Conservation (phyloP, 2,113 vertebrate species). For the Asarcornis scutulata region DNA sequence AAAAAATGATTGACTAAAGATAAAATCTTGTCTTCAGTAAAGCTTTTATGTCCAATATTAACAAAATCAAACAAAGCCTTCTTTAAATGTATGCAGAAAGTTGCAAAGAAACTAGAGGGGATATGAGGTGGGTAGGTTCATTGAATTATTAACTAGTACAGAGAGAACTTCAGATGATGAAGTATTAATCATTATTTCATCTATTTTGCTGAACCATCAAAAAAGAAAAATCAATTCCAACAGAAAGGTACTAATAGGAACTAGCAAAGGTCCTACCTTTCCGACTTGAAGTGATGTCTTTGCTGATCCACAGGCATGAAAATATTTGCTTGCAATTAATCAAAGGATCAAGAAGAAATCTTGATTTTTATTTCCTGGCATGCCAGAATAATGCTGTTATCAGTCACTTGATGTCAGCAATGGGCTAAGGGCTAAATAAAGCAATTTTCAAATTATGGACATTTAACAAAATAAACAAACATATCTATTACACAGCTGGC, state of each 20-base stretch:
- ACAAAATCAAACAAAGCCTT: conserved; percentile 33
- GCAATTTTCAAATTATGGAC: conserved; percentile 68
- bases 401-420: conserved; percentile 48
- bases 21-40: background rate
- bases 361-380: conserved; percentile 16
- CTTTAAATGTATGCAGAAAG: conserved; percentile 49
- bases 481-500: conserved; percentile 15
- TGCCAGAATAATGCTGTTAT: conserved; percentile 25
- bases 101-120: conserved; percentile 14
- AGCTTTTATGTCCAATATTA: background rate
- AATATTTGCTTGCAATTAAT: conserved; percentile 64
- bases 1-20: background rate
- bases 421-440: conserved; percentile 62
- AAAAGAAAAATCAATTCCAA: conserved; percentile 6
- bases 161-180: conserved; percentile 58
- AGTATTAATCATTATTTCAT: conserved; percentile 65
- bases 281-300: conserved; percentile 6
- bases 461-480: conserved; percentile 68
- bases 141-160: conserved; percentile 49
- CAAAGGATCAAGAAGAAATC: conserved; percentile 60
- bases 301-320: conserved; percentile 48
- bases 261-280: conserved; percentile 32
- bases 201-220: conserved; percentile 54
- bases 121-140: background rate
- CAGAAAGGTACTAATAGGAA: conserved; percentile 8